Conservation (phyloP, 2,113 vertebrate genomes). For the Phylloscopus trochiloides region DNA sequence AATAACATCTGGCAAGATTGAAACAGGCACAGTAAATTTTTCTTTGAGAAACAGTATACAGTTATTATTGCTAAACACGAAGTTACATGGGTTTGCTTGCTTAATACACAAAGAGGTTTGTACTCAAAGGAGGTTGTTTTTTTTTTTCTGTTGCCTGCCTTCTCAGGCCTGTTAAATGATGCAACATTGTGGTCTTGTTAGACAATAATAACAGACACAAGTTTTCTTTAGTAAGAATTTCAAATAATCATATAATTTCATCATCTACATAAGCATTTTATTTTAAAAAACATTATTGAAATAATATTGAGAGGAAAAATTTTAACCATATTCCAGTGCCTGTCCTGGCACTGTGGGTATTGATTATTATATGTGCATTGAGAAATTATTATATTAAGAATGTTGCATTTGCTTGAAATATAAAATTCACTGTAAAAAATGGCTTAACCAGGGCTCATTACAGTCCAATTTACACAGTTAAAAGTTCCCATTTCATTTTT, state of each 20-base stretch:
- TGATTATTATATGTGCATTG: background rate
- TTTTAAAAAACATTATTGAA: background rate
- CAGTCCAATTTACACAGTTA: background rate
- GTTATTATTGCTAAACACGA: slow-evolving; percentile 49
- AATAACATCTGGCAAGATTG: background rate
- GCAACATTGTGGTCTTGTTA: slow-evolving; percentile 26
- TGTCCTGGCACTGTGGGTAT: background rate
- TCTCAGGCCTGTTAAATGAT: slow-evolving; percentile 21
- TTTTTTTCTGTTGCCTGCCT: background rate
- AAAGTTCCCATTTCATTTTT: background rate
- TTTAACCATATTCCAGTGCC: background rate
- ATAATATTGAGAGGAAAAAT: background rate
- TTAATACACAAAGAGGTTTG: slow-evolving; percentile 11
- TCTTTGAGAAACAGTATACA: background rate
- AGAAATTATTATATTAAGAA: background rate
- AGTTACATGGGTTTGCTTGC: slow-evolving; percentile 38
- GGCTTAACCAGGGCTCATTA: background rate
- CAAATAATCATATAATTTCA: background rate
- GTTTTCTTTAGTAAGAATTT: background rate
- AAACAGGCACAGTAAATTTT: background rate
- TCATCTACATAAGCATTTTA: background rate
- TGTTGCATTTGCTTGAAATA: background rate
- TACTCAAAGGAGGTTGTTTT: background rate
- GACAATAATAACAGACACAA: slow-evolving; percentile 29
- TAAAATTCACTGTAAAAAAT: background rate